These are phyloP conservation scores for Syritta pipiens DNA, from an alignment of 2,888 invertebrate genomes.

Conservation along the genomic window DNA sequence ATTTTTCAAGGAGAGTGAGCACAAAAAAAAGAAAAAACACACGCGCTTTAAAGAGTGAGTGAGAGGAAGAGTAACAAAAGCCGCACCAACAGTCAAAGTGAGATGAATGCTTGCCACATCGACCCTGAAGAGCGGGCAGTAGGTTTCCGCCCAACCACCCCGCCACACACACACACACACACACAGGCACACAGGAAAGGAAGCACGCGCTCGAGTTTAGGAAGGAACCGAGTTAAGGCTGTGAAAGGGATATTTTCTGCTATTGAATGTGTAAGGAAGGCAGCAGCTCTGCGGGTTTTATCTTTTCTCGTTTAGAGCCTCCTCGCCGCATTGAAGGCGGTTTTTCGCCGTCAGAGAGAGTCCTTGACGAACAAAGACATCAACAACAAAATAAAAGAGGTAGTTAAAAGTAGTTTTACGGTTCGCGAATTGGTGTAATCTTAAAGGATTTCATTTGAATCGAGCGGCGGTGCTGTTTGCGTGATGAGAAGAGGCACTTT, in stretches of 20 bases:
- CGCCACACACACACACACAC: not conserved
- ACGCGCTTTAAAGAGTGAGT: constrained; percentile 35
- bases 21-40: too few species aligned
- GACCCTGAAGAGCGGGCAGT: not conserved
- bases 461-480: too few species aligned
- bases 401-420: constrained; percentile 30
- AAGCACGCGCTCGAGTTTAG: too few species aligned
- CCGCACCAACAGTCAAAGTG: constrained; percentile 3
- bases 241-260: constrained; percentile 43
- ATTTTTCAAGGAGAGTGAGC: constrained; percentile 13
- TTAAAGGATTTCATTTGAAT: constrained; percentile 20
- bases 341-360: not conserved
- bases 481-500: too few species aligned
- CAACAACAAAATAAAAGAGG: constrained; percentile 12
- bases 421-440: constrained; percentile 21
- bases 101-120: constrained; percentile 43
- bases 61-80: not conserved
- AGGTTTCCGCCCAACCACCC: not conserved
- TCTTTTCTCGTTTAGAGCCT: not conserved
- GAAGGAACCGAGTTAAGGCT: too few species aligned
- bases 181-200: not conserved
- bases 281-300: constrained; percentile 23
- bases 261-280: constrained; percentile 17
- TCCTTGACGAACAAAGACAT: constrained; percentile 34
- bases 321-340: constrained; percentile 10